phyloP scores from a whole-genome alignment of 2,888 invertebrate species.

The Argyresthia goedartella region DNA sequence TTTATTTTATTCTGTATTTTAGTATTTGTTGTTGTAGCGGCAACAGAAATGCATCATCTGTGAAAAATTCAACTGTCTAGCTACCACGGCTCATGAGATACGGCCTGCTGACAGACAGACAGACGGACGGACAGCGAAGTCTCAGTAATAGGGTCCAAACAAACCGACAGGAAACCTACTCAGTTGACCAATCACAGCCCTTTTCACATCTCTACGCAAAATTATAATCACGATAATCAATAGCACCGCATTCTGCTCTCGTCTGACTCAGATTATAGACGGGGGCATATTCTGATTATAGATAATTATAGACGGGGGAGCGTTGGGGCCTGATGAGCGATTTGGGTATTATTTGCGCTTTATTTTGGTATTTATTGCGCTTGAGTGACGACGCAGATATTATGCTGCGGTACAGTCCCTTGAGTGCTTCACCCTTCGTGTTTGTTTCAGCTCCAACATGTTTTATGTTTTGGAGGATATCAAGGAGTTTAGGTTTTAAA shows the following conservation, averaged over 20 bases:
- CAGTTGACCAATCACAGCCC: background rate
- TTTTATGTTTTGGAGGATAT: background rate
- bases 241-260: conserved; percentile 2
- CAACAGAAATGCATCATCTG: too few relatives aligned
- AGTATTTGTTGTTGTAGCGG: too few relatives aligned
- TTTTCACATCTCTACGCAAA: background rate
- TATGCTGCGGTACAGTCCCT: conserved; percentile 50
- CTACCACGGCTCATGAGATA: too few relatives aligned
- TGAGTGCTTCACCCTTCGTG: conserved; percentile 39
- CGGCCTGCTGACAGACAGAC: too few relatives aligned
- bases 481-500: background rate
- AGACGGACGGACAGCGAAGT: too few relatives aligned
- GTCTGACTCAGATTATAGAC: conserved; percentile 41
- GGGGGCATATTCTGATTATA: conserved; percentile 28
- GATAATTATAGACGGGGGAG: conserved; percentile 64
- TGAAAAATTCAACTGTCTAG: too few relatives aligned
- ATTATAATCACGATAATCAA: conserved; percentile 7
- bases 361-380: conserved; percentile 75
- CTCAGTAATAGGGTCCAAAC: too few relatives aligned
- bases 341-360: conserved; percentile 78
- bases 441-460: background rate
- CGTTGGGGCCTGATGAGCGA: conserved; percentile 57
- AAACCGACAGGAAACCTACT: background rate
- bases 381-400: conserved; percentile 70
- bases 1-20: too few relatives aligned